Percentiles rank a stretch among this genome's conserved stretches.
Conservation (phyloP, 2,888 invertebrate species). For the Cyrtodaria siliqua region DNA sequence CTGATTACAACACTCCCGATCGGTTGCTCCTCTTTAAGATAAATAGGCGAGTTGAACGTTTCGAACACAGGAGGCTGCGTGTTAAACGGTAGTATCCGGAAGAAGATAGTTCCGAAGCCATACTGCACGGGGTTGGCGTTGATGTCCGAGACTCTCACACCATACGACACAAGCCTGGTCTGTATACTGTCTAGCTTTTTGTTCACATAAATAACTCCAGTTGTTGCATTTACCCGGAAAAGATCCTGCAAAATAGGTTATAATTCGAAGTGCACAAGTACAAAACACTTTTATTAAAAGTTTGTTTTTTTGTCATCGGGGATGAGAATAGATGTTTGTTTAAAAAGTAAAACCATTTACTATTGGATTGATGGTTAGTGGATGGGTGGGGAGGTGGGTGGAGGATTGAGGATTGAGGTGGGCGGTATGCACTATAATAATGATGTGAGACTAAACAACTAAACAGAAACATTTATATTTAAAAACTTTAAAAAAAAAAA, state of each 20-base stretch:
- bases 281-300: too few species aligned
- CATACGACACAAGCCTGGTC: constrained; percentile 92
- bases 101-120: constrained; percentile 88
- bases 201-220: constrained; percentile 91
- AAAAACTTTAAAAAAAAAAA: too few species aligned
- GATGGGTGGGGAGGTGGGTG: too few species aligned
- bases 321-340: too few species aligned
- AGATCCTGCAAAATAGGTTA: constrained; percentile 88
- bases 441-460: too few species aligned
- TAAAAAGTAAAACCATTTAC: too few species aligned
- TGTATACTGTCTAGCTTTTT: constrained; percentile 92
- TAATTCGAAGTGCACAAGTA: too few species aligned
- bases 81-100: constrained; percentile 89
- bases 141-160: constrained; percentile 93
- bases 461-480: too few species aligned
- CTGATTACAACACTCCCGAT: constrained; percentile 75
- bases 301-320: too few species aligned
- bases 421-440: too few species aligned
- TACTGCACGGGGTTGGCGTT: constrained; percentile 88
- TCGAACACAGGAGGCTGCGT: constrained; percentile 89
- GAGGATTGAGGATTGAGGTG: too few species aligned
- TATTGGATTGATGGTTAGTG: too few species aligned
- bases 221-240: constrained; percentile 91
- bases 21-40: constrained; percentile 77
- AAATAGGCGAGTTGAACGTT: constrained; percentile 37